Evolutionary conservation across 2,888 invertebrate genomes (phyloP), one percentile per base, ranked within the genome.

Genomic region (Caenorhabditis wallacei): DNA sequence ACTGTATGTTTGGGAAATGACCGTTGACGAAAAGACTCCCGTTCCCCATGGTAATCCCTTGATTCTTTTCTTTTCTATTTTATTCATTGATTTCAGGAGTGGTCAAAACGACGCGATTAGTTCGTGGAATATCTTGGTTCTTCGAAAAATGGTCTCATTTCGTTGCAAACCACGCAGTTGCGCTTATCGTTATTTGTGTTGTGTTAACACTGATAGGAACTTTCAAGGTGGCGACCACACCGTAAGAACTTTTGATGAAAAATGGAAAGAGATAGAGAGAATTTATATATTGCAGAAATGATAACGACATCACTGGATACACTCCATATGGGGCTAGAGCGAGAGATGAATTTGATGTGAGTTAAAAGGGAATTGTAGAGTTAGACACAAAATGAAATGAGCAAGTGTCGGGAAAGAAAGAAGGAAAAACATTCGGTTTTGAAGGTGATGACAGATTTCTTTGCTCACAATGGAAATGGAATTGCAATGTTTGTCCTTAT

Each of bases 321-420:
- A 90, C 90, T 22, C 90, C 90, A 2, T 89, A 90, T 54, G 90
- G 90, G 40, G 87, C 90, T 1, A 43, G 86, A 20, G 85, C 87
- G 1, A 53, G 84, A 2, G 84, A 86, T 20, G 88, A 88, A 48
- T 83, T 86, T 37, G 84, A 84, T 37, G 85, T 84, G 22, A 51
- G 64, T 43, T 43, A 5, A 18, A 35, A 2, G 20, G 20, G 16
- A 54, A 26, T 3, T 48, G 11, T n/a, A 4, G 30, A n/a, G n/a
- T n/a, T n/a, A n/a, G n/a, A n/a, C n/a, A n/a, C n/a, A n/a, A n/a
- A n/a, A n/a, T n/a, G n/a, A n/a, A n/a, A n/a, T n/a, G n/a, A n/a
- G n/a, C n/a, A n/a, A n/a, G n/a, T n/a, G n/a, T n/a, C n/a, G n/a
- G n/a, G n/a, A 74, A 63, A n/a, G 5, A 35, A 40, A 40, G 10